phyloP scores from a whole-genome alignment of 2,888 invertebrate species.

The Epinotia bilunana region DNA sequence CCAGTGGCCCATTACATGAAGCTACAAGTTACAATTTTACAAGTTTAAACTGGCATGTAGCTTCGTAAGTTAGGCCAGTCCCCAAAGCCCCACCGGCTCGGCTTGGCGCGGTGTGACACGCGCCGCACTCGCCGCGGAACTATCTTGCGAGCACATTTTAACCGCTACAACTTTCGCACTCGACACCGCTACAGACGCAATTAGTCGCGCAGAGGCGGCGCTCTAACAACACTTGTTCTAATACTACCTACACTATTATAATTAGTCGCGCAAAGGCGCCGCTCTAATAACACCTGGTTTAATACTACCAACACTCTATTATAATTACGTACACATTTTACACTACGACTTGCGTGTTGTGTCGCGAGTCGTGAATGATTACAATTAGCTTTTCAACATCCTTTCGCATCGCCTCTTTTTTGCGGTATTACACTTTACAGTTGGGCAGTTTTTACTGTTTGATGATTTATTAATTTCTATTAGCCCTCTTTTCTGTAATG shows the following conservation, averaged over 20 bases:
- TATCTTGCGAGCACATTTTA: not conserved
- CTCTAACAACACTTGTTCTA: not conserved
- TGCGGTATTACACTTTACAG: not conserved
- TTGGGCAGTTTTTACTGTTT: not conserved
- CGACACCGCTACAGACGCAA: slow-evolving; percentile 7
- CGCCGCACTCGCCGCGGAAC: not conserved
- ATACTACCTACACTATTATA: not conserved
- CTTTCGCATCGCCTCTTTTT: not conserved
- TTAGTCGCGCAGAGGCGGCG: slow-evolving; percentile 4
- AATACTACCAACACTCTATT: not conserved
- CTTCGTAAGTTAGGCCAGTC: not conserved
- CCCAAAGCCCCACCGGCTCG: not conserved
- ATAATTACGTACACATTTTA: not conserved
- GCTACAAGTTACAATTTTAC: too few relatives aligned
- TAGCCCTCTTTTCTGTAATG: too few relatives aligned
- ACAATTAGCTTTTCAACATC: not conserved
- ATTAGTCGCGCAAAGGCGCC: not conserved
- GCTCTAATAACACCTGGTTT: not conserved
- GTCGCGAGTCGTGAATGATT: not conserved
- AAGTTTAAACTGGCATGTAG: too few relatives aligned
- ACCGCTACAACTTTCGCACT: slow-evolving; percentile 19
- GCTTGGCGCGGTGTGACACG: not conserved
- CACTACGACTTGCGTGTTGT: not conserved
- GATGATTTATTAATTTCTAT: too few relatives aligned
- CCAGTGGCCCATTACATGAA: too few relatives aligned